Conservation (phyloP, 2,888 invertebrate genomes). For the Lypha dubia region DNA sequence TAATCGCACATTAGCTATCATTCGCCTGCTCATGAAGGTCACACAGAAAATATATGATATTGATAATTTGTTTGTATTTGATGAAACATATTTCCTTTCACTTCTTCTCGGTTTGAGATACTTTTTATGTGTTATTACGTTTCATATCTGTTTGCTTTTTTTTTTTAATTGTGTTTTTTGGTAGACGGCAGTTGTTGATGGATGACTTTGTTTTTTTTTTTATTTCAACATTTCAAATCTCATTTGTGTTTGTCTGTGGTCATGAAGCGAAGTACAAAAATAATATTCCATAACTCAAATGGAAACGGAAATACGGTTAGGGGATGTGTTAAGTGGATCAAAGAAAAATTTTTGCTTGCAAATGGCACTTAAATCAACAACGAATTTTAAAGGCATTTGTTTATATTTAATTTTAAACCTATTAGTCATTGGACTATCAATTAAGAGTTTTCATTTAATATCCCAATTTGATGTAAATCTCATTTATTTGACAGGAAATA, state of each 20-base stretch:
- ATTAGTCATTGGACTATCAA: neutral
- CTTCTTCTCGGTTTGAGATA: neutral
- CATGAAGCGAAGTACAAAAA: neutral
- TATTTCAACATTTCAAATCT: slow-evolving; percentile 12
- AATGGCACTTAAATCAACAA: neutral
- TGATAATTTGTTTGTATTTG: slow-evolving; percentile 10
- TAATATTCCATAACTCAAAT: neutral
- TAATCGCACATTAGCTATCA: neutral
- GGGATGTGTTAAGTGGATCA: neutral
- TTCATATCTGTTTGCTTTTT: neutral
- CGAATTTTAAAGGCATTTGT: neutral
- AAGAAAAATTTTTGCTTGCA: neutral
- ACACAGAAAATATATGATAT: neutral
- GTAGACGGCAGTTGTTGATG: neutral
- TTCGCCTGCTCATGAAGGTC: neutral
- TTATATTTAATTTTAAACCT: neutral
- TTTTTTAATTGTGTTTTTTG: neutral
- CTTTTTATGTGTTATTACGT: neutral
- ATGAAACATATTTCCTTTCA: neutral
- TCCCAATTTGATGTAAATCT: too few species aligned
- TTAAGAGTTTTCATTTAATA: slow-evolving; percentile 5
- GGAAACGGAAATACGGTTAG: neutral
- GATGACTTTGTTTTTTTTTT: slow-evolving; percentile 15
- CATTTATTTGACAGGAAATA: too few species aligned
- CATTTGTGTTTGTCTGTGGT: slow-evolving; percentile 1